These are phyloP conservation scores for Orius insidiosus DNA, from an alignment of 1,140 invertebrate species.

Conservation along the genomic window DNA sequence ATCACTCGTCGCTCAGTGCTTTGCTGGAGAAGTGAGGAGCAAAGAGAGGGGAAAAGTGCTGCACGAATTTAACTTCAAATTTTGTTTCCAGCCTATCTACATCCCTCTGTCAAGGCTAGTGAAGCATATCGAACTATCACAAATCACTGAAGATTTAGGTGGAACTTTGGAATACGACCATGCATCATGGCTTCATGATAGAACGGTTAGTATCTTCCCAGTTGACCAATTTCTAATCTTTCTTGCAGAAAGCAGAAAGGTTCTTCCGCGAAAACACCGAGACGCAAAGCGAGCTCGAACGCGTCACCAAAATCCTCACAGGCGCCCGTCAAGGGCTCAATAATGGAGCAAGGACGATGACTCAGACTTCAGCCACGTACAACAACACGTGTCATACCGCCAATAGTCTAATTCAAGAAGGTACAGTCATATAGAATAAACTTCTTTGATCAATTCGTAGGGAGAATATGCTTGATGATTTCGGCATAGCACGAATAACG, in stretches of 20 bases:
- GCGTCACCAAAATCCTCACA: conserved; percentile 31
- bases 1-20: too few relatives aligned
- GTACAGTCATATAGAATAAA: conserved; percentile 4
- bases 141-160: conserved; percentile 64
- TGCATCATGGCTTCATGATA: conserved; percentile 62
- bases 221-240: background rate
- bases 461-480: conserved; percentile 19
- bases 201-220: conserved; percentile 43
- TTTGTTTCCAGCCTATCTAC: conserved; percentile 37
- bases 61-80: too few relatives aligned
- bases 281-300: conserved; percentile 34
- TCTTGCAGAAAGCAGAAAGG: conserved; percentile 39
- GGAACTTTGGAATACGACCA: conserved; percentile 62
- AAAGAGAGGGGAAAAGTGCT: too few relatives aligned
- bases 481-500: conserved; percentile 12
- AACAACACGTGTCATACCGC: conserved; percentile 26
- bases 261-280: conserved; percentile 34
- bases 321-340: conserved; percentile 18
- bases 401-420: conserved; percentile 25
- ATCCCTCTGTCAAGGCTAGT: conserved; percentile 44
- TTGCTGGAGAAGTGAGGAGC: too few relatives aligned
- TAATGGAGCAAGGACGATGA: conserved; percentile 19
- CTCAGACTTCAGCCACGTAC: conserved; percentile 17
- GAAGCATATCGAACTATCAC: conserved; percentile 48
- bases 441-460: conserved; percentile 9